A percentile compares a stretch with the other conserved stretches of the same genome.
Conservation (phyloP, 1,140 invertebrate genomes). For the Eupristina koningsbergeri region DNA sequence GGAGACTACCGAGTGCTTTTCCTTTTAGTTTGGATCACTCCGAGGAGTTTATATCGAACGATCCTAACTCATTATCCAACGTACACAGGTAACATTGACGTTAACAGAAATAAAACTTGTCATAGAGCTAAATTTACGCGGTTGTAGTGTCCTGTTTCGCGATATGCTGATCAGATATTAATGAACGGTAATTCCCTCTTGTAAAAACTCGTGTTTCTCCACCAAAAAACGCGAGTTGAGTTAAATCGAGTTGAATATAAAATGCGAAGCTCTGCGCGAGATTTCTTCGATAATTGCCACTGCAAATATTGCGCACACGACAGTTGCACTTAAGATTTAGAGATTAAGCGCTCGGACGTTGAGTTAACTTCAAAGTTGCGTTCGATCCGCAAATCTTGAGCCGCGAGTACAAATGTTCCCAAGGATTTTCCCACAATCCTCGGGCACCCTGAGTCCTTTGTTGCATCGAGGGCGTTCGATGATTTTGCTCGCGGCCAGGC, state of each 20-base stretch:
- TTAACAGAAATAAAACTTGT: slow-evolving; percentile 21
- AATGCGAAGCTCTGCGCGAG: background rate
- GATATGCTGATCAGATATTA: slow-evolving; percentile 11
- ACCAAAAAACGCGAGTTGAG: background rate
- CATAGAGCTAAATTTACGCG: background rate
- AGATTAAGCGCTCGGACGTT: background rate
- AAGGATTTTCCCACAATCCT: background rate
- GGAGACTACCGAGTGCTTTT: background rate
- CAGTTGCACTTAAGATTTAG: background rate
- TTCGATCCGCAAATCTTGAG: too few species aligned
- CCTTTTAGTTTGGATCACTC: background rate
- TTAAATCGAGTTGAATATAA: background rate
- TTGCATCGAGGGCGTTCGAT: background rate
- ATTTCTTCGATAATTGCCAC: background rate
- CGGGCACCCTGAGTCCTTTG: too few species aligned
- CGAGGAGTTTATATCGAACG: background rate
- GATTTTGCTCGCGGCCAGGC: slow-evolving; percentile 3
- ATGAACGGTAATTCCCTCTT: background rate
- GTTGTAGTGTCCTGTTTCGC: background rate
- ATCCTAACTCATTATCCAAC: slow-evolving; percentile 18
- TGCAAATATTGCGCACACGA: background rate
- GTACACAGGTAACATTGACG: background rate
- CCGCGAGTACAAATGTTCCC: too few species aligned
- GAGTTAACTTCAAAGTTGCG: too few species aligned
- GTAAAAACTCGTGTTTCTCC: background rate